Base-by-base conservation (phyloP, 2,888 invertebrate species). In the Phymatocera aterrima region DNA sequence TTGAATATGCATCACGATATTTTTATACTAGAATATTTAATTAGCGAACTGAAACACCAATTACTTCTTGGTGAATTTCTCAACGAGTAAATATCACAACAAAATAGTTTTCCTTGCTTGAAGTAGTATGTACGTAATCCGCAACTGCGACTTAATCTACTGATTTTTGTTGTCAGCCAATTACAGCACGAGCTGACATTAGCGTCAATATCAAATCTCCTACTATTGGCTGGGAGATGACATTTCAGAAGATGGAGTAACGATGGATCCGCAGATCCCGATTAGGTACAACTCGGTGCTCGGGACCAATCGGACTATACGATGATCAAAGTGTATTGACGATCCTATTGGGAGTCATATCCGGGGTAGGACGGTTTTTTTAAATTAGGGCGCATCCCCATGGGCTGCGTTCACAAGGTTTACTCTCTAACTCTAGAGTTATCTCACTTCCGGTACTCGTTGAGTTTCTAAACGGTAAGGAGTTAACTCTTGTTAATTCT, bases 191-290 rank as follows among this genome's bases (percentile, higher is more conserved):
- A 46, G 6, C 15, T 6, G 43, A n/a, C 24, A 28, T 68, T 34
- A 68, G 40, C 68, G 46, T 40, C 68, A 21, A 68, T 68, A 24
- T 28, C 24, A 46, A 28, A 24, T 24, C 24, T 46, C 6, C 46
- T 21, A 3, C 24, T n/a, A 68, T 68, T 68, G 68, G 68, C 46
- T 68, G 46, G n/a, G 6, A 28, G 68, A 34, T 46, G 24, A 28
- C 24, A 68, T 28, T 68, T 68, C 24, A 28, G 46, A 68, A 65
- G 43, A 65, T 65, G 65, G 65, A 65, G 65, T 18, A 4, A 5
- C 24, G 68, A 68, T 15, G 12, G n/a, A 68, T 28, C 24, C 68
- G 28, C 18, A n/a, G 46, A 46, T 24, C 24, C 15, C 21, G 15
- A 68, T 46, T 68, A 46, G 68, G 24, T 21, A 12, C 15, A 28